Base-by-base conservation (phyloP, 2,797 vertebrate genomes). In the Crossoptilon crossoptilon region DNA sequence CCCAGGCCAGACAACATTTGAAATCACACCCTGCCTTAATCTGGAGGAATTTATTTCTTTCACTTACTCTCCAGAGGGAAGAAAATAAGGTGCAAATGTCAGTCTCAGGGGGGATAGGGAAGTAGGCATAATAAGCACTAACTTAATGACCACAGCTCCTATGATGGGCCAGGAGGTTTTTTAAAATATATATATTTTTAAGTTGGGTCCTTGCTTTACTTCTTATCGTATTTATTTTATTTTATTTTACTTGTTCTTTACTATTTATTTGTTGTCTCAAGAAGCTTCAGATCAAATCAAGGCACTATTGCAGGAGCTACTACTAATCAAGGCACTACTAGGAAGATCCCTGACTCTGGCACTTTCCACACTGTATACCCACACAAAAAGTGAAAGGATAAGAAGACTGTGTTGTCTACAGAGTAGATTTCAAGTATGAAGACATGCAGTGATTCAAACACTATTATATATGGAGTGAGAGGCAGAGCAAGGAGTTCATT, bases 261-360 rank as follows among this genome's bases (percentile, higher is more conserved):
- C 14, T 84, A 26, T 51, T 92, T 75, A 46, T 62, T 70, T 85
- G 51, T 64, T 78, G 46, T 23, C 88, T 24, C 48, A 86, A 72
- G 56, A 86, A 78, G 22, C 51, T 90, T 88, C 73, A 70, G 46
- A 67, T 19, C 77, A 93, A 93, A 86, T 75, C 66, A 83, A 89
- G 44, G 66, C 62, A 68, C 24, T 87, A 48, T 35, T 46, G 26
- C 55, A 85, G 14, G 15, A 53, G 27, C 15, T 17, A 29, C 51
- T 29, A 53, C 27, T 53, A 53, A 53, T 11, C 51, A 53, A 53
- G 16, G 51, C 27, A 31, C 69, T 55, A 77, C 68, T 41, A 87
- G 41, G 48, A 93, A 39, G 33, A 67, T 35, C 63, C n/a, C 46
- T 69, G 51, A 66, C 31, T 78, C 56, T 31, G 84, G 59, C 0